Conservation (phyloP, 2,797 vertebrate genomes). For the Spinus olivaceus region DNA sequence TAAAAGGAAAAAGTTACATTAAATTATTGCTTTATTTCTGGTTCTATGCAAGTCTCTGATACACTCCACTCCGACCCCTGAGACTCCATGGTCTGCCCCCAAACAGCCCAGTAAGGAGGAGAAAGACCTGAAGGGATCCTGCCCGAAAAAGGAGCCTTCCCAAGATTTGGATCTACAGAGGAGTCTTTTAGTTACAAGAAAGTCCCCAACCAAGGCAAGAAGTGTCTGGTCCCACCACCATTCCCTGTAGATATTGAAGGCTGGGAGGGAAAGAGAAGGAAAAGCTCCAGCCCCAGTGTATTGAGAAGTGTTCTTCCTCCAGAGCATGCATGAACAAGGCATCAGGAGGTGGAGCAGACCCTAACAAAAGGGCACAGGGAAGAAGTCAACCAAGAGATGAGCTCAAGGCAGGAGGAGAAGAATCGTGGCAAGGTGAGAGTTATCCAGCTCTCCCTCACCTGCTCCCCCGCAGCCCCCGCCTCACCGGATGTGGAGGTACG, state of each 20-base stretch:
- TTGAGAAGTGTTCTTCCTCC: background rate
- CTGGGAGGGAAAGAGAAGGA: background rate
- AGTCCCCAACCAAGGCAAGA: background rate
- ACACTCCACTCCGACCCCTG: background rate
- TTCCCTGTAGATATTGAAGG: background rate
- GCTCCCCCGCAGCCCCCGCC: background rate
- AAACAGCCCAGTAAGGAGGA: background rate
- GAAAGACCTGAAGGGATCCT: constrained; percentile 38
- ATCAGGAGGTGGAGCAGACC: background rate
- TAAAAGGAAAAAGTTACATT: background rate
- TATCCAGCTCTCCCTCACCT: constrained; percentile 21
- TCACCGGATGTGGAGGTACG: constrained; percentile 85
- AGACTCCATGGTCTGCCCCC: background rate
- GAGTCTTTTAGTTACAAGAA: background rate
- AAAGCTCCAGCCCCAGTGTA: background rate
- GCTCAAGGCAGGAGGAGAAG: background rate
- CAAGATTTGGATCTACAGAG: background rate
- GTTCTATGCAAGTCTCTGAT: constrained; percentile 24
- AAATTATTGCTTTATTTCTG: constrained; percentile 68
- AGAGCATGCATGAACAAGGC: background rate
- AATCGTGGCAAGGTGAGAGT: background rate
- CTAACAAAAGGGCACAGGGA: background rate
- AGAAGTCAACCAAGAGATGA: background rate
- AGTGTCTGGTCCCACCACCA: background rate
- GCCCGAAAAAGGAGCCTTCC: background rate